These are phyloP conservation scores for Grapholita molesta DNA, from an alignment of 1,140 invertebrate species.

Conservation along the genomic window DNA sequence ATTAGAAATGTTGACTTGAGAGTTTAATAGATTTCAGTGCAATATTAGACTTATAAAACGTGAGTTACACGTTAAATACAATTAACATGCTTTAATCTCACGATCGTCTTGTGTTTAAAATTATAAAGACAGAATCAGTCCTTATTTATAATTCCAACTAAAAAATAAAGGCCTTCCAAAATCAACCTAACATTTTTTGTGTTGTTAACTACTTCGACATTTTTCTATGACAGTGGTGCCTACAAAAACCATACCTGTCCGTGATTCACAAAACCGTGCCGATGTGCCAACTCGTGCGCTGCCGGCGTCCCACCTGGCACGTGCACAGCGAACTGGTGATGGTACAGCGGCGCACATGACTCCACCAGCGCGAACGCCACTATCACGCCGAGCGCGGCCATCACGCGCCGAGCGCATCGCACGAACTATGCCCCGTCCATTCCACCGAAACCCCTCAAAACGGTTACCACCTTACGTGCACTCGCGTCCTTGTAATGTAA, in stretches of 20 bases:
- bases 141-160: no score
- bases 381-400: constrained; percentile 56
- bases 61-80: no score
- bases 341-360: constrained; percentile 73
- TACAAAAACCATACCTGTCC: constrained; percentile 77
- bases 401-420: constrained; percentile 61
- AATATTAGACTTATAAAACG: no score
- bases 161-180: no score
- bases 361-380: constrained; percentile 64
- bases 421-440: constrained; percentile 43
- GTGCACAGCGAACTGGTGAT: constrained; percentile 89
- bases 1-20: no score
- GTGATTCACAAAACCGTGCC: constrained; percentile 81
- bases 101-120: no score
- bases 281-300: constrained; percentile 79
- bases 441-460: background rate
- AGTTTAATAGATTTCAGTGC: no score
- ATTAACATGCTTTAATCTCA: no score
- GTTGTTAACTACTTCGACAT: no score
- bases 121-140: no score
- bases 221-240: no score
- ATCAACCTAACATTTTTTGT: no score
- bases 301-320: constrained; percentile 77
- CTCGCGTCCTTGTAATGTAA: constrained; percentile 28
- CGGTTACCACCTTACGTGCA: constrained; percentile 35